phyloP scores from a whole-genome alignment of 2,113 vertebrate species.

The Burhinus bistriatus region DNA sequence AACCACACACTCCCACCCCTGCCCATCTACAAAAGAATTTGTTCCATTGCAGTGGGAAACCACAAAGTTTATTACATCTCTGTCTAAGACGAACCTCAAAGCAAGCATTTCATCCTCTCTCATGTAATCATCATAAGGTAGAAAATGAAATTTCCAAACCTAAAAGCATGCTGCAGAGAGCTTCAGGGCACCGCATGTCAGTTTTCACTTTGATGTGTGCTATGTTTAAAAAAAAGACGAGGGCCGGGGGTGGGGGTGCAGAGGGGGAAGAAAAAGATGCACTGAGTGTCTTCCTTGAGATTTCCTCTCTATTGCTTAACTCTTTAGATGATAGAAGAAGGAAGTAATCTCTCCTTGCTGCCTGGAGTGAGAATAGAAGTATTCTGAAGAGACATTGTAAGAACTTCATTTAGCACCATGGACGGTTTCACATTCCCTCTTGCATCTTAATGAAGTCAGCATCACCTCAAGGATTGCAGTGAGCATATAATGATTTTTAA shows the following conservation, averaged over 20 bases:
- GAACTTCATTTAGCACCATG: conserved; percentile 39
- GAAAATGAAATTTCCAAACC: conserved; percentile 77
- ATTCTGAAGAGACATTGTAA: conserved; percentile 28
- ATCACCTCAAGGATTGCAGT: conserved; percentile 25
- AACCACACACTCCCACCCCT: not conserved
- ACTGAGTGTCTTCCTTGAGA: conserved; percentile 40
- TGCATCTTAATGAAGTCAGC: conserved; percentile 64
- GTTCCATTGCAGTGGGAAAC: conserved; percentile 67
- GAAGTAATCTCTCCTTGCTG: conserved; percentile 24
- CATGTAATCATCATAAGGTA: conserved; percentile 74
- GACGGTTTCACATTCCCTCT: conserved; percentile 26
- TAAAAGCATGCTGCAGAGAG: conserved; percentile 77
- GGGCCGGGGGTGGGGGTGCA: not conserved
- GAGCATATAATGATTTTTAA: conserved; percentile 26
- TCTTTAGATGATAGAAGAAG: conserved; percentile 45
- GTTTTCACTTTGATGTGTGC: conserved; percentile 74
- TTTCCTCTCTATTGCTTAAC: conserved; percentile 65
- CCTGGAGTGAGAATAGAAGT: conserved; percentile 16
- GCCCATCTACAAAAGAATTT: conserved; percentile 45
- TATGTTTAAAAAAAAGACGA: not conserved
- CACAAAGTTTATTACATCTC: conserved; percentile 70
- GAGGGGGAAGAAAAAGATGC: not conserved
- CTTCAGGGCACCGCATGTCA: conserved; percentile 69
- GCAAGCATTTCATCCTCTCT: conserved; percentile 72
- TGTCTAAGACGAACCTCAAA: conserved; percentile 76